These are phyloP conservation scores for Mormoops blainvillei DNA, from an alignment of 2,113 vertebrate species.

Conservation along the genomic window DNA sequence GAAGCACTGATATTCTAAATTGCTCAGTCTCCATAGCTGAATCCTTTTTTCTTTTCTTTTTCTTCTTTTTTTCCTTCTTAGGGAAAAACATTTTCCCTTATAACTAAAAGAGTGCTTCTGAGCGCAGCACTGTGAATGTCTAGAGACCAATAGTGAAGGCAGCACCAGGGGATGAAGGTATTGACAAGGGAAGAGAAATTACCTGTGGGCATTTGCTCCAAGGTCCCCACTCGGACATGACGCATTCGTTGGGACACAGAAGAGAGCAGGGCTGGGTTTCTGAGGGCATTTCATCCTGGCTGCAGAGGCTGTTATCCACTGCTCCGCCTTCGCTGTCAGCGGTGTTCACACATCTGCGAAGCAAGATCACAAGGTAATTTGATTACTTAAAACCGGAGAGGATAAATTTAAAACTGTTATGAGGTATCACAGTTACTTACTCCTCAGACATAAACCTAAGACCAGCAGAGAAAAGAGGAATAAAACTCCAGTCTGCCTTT, in stretches of 20 bases:
- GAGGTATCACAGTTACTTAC: not conserved
- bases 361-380: not conserved
- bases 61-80: not conserved
- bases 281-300: constrained; percentile 83
- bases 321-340: constrained; percentile 69
- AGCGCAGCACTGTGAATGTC: not conserved
- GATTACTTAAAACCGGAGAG: not conserved
- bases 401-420: not conserved
- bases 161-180: not conserved
- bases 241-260: constrained; percentile 91
- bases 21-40: not conserved
- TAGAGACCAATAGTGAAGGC: not conserved
- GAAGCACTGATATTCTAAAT: constrained; percentile 44
- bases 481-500: not conserved
- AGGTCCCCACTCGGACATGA: constrained; percentile 89
- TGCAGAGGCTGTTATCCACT: constrained; percentile 85
- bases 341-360: constrained; percentile 86
- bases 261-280: constrained; percentile 86
- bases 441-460: not conserved
- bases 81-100: constrained; percentile 30
- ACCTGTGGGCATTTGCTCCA: constrained; percentile 94
- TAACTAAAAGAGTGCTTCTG: constrained; percentile 21
- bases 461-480: not conserved
- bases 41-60: not conserved
- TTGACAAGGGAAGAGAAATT: constrained; percentile 49